phyloP scores from a whole-genome alignment of 2,888 invertebrate species.

The Leptinotarsa rubiginosa region DNA sequence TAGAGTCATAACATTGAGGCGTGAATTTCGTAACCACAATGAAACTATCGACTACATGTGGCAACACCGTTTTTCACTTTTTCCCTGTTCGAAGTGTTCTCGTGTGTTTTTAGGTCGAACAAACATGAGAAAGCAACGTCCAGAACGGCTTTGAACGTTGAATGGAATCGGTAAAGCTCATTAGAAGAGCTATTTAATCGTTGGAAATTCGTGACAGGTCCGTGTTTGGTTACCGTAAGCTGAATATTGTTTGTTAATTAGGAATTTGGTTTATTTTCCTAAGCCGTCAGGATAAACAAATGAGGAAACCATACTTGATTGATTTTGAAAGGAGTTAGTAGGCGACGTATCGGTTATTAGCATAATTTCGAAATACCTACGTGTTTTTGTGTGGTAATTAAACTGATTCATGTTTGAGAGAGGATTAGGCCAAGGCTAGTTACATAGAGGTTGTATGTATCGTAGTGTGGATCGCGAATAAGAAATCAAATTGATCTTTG shows the following conservation, averaged over 20 bases:
- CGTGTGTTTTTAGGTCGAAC: constrained; percentile 38
- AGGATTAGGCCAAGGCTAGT: constrained; percentile 6
- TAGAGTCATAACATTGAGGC: too few species aligned
- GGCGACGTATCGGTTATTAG: neutral
- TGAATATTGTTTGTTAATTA: constrained; percentile 35
- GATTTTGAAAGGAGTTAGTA: constrained; percentile 12
- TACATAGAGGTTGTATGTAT: neutral
- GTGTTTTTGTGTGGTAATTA: neutral
- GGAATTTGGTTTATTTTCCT: constrained; percentile 31
- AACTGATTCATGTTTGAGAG: neutral
- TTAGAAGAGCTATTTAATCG: constrained; percentile 36
- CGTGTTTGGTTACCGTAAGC: constrained; percentile 33
- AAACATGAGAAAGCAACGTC: constrained; percentile 29
- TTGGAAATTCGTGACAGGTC: constrained; percentile 32
- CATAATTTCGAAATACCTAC: constrained; percentile 14
- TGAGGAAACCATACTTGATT: constrained; percentile 25
- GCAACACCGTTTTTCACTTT: constrained; percentile 12
- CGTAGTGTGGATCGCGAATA: too few species aligned
- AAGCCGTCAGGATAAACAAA: constrained; percentile 19
- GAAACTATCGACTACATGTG: neutral
- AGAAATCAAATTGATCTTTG: too few species aligned
- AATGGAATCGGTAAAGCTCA: constrained; percentile 30
- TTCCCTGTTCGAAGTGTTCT: constrained; percentile 19
- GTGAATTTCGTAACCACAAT: neutral
- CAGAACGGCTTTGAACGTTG: constrained; percentile 9